These are phyloP conservation scores for Morone saxatilis DNA, from an alignment of 2,113 vertebrate species.

Conservation along the genomic window DNA sequence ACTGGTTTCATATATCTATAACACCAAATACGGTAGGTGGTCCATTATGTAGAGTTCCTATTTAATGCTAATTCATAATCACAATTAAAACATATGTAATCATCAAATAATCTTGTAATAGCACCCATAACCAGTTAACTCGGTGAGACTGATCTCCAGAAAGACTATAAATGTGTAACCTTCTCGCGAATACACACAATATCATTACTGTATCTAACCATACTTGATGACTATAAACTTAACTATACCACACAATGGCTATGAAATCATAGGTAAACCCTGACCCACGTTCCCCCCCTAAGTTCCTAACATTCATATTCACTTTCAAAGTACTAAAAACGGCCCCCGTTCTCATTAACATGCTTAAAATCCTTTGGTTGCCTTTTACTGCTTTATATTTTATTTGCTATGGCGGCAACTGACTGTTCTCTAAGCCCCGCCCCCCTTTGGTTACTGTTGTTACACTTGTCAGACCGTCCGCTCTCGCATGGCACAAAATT, in stretches of 20 bases:
- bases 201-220: slow-evolving; percentile 10
- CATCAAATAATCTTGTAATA: slow-evolving; percentile 31
- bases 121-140: background rate
- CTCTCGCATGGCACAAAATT: background rate
- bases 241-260: slow-evolving; percentile 6
- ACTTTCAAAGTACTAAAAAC: background rate
- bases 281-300: background rate
- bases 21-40: slow-evolving; percentile 8
- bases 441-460: background rate
- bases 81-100: slow-evolving; percentile 24
- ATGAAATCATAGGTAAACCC: background rate
- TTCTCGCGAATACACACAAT: background rate
- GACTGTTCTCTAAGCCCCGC: background rate
- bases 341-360: background rate
- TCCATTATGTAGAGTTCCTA: background rate
- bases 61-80: background rate
- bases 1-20: background rate
- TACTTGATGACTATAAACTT: slow-evolving; percentile 16
- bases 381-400: background rate
- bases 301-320: background rate
- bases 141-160: slow-evolving; percentile 8
- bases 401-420: background rate
- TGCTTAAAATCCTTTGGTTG: background rate
- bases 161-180: slow-evolving; percentile 12
- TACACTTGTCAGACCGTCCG: background rate